Evolutionary conservation across 2,797 vertebrate genomes (phyloP), one percentile per base, ranked within the genome.

Genomic region (Phrynocephalus vlangalii): DNA sequence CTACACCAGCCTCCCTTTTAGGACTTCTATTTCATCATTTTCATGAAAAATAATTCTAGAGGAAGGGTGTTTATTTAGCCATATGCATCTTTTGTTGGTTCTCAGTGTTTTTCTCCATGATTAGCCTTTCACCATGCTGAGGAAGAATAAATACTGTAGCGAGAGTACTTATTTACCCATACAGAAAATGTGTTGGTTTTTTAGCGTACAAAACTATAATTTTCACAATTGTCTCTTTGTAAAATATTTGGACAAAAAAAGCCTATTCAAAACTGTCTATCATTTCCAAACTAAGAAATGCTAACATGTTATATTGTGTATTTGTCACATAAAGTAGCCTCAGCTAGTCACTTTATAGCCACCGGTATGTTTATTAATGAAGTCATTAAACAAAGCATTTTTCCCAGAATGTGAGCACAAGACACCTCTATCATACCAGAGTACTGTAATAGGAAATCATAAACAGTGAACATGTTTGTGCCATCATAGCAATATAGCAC

Each of bases 301-400:
- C 73, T 60, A 70, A 30, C 5, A 78, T 83, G n/a, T 78, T 50
- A 83, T 16, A 88, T 81, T 84, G 87, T 50, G 10, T 3, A 80
- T 93, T 84, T 66, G 33, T 90, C 84, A 77, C 67, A 79, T 93
- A 79, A 86, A 91, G 70, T 26, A 76, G 86, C 89, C 88, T 89
- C 67, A 86, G 82, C 89, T 78, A 76, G 83, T 73, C 10, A 86
- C 80, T 82, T 89, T 50, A 92, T 73, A 93, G 92, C 91, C 33
- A 33, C 33, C 33, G 33, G 33, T 87, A 90, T 86, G 67, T 73
- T 80, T 92, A 83, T 84, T 91, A 88, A 84, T 5, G 85, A 52
- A 81, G 26, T 76, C 83, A 28, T 85, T 79, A 88, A 83, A 44
- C 0, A 20, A 93, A 91, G 87, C 38, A 24, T 87, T 83, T 90